Evolutionary conservation across 1,140 invertebrate genomes (phyloP), one percentile per base, ranked within the genome.

Genomic region (Drosophila sulfurigaster): DNA sequence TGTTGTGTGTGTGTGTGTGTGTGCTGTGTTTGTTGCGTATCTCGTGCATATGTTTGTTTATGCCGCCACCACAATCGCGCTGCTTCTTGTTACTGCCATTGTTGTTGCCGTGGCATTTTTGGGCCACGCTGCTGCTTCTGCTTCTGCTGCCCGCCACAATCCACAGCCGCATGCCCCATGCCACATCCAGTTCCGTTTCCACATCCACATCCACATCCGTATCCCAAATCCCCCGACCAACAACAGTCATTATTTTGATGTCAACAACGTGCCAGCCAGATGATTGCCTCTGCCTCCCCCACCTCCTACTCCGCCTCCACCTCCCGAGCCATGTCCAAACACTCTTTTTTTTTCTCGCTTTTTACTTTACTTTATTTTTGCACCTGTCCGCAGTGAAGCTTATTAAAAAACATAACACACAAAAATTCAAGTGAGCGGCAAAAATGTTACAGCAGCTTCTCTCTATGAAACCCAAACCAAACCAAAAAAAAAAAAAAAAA

Each of bases 171-270:
- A 32, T 32, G 30, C 30, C 5, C 30, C 30, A 7, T 32, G 30
- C 30, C 35, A 32, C 80, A 68, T 66, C 63, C 56, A 11, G 30
- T 49, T 30, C 28, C 63, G 16, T 30, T 28, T 16, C 52, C 56
- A 15, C 49, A 67, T 46, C 10, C 38, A 2, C 45, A 72, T 32
- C 3, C 58, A 1, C 67, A 63, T 51, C 51, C 56, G 20, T 7
- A 48, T 30, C n/a, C 54, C 56, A 64, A 74, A 56, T 70, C 51
- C 72, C 58, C 72, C 57, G 15, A 46, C 65, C 16, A 32, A 58
- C 16, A 32, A 58, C 66, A 77, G 82, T 81, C 82, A 86, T 86
- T 86, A 86, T 86, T 82, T 86, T 86, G 82, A 87, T 87, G 82
- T 87, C 82, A 86, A 86, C 82, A 87, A 86, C 75, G 82, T 87